Evolutionary conservation across 2,797 vertebrate genomes (phyloP).

Genomic region (Oceanodroma leucorhoa): DNA sequence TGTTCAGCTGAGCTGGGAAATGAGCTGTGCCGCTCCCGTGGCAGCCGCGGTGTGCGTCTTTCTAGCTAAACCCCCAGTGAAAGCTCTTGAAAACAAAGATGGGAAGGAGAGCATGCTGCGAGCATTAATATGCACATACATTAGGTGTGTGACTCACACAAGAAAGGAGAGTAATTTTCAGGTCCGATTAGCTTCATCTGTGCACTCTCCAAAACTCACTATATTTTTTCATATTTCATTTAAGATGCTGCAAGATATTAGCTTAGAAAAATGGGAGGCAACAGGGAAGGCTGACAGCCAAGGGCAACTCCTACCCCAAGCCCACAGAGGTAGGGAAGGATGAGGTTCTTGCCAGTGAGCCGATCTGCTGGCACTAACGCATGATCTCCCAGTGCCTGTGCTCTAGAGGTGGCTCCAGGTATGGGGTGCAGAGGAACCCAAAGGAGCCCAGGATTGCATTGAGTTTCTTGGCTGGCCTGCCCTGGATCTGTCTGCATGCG

Average conservation of each 20-base stretch:
- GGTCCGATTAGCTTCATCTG: neutral
- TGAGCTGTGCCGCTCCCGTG: neutral
- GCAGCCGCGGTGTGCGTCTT: neutral
- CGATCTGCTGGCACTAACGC: accelerated
- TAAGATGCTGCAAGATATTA: neutral
- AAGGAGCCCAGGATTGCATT: accelerated
- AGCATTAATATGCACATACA: constrained; percentile 2
- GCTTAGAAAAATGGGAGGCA: neutral
- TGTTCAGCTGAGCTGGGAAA: neutral
- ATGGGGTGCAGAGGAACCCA: neutral
- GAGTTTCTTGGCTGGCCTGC: neutral
- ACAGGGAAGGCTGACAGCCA: neutral
- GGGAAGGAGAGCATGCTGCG: neutral
- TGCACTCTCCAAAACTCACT: neutral
- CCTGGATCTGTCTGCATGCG: neutral
- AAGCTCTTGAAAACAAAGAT: neutral
- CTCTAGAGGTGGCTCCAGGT: neutral
- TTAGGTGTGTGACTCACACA: constrained; percentile 16
- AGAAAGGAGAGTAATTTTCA: neutral
- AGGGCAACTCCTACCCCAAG: neutral
- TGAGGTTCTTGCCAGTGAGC: accelerated
- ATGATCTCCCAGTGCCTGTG: neutral
- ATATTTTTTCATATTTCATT: neutral
- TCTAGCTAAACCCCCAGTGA: neutral
- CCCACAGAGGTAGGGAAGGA: neutral